Evolutionary conservation across 2,113 vertebrate species (phyloP), one percentile per base, ranked within the genome.

Genomic region (Pithys albifrons): DNA sequence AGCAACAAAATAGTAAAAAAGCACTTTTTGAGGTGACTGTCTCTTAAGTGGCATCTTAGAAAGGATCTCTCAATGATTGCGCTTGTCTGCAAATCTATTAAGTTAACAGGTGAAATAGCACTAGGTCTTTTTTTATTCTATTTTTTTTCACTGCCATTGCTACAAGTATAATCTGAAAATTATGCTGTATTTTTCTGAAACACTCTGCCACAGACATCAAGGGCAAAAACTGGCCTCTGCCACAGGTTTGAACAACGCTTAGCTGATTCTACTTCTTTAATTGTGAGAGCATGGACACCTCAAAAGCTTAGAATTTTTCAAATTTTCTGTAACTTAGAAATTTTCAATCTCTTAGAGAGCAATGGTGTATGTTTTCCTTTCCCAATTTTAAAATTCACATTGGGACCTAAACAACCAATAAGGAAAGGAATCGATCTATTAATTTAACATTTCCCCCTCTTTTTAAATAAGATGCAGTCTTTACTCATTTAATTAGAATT

Each of bases 201-300:
- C 52, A 31, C 4, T 69, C 18, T 75, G 28, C 41, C 28, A 12
- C 49, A 69, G 45, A 85, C 31, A 52, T 33, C 64, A 82, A 76
- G 39, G 61, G 89, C 25, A 76, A 92, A 83, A 85, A 45, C 37
- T 28, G 76, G 51, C 28, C 37, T 57, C 73, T 18, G 7, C 12
- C 29, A 75, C 66, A 88, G 70, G 70, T 89, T 89, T 89, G 70
- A 88, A 85, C 55, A 55, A 88, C 76, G 22, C 8, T n/a, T 31
- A 51, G 35, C 31, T 85, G 59, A 49, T 91, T 73, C 51, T 37
- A 51, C 5, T 89, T 55, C 31, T 59, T 74, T 87, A 69, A 69
- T 72, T 93, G 41, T 46, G 82, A 72, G 28, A 69, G 22, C 33
- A 76, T 0, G 2, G 65, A 31, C 31, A 55, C 31, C 79, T 93